phyloP scores from a whole-genome alignment of 2,888 invertebrate species.

The Xylota segnis region DNA sequence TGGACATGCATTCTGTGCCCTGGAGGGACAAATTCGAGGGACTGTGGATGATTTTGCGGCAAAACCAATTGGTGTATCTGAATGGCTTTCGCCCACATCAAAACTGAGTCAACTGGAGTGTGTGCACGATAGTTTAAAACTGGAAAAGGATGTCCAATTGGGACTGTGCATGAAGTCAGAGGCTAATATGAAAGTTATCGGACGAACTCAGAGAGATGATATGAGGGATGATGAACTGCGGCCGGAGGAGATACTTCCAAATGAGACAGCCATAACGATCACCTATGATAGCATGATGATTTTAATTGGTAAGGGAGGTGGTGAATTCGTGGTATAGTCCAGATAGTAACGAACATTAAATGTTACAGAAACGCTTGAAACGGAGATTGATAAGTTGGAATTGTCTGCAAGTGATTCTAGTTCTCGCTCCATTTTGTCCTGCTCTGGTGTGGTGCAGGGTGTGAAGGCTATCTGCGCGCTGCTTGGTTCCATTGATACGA shows the following conservation, averaged over 20 bases:
- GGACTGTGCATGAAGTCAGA: constrained; percentile 88
- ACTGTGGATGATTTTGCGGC: constrained; percentile 89
- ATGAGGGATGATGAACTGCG: constrained; percentile 90
- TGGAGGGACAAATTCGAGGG: constrained; percentile 90
- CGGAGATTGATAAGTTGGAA: constrained; percentile 91
- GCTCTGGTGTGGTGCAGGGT: constrained; percentile 93
- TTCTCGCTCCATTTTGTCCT: constrained; percentile 86
- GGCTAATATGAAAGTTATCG: constrained; percentile 89
- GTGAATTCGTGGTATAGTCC: constrained; percentile 15
- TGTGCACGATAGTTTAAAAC: constrained; percentile 95
- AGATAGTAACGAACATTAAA: not conserved
- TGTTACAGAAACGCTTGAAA: constrained; percentile 90
- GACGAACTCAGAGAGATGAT: constrained; percentile 93
- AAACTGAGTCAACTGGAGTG: constrained; percentile 95
- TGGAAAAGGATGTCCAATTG: constrained; percentile 94
- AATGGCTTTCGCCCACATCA: constrained; percentile 94
- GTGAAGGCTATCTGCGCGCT: constrained; percentile 96
- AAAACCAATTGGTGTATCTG: constrained; percentile 91
- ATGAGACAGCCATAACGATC: constrained; percentile 90
- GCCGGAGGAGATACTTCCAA: constrained; percentile 92
- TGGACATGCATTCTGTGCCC: constrained; percentile 91
- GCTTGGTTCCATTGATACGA: constrained; percentile 94
- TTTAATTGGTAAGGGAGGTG: constrained; percentile 88
- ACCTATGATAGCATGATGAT: constrained; percentile 94
- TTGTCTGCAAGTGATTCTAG: constrained; percentile 87